Evolutionary conservation across 2,797 vertebrate genomes (phyloP).

Genomic region (Gypaetus barbatus): DNA sequence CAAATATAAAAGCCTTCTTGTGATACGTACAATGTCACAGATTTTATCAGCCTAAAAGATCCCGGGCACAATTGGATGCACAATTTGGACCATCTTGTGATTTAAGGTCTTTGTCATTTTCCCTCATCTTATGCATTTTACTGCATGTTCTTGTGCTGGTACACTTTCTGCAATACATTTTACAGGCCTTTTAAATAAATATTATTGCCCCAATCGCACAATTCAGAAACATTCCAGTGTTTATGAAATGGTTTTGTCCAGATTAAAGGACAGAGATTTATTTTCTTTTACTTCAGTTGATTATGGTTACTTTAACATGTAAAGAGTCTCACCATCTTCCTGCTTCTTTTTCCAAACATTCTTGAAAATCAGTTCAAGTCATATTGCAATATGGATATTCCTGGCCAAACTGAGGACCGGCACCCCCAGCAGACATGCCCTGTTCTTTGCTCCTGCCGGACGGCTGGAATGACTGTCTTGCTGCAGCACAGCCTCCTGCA

Average conservation of each 20-base stretch:
- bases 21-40: background rate
- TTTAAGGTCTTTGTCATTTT: conserved; percentile 6
- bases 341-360: background rate
- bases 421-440: background rate
- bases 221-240: background rate
- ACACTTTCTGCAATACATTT: background rate
- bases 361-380: background rate
- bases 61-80: background rate
- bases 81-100: background rate
- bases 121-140: background rate
- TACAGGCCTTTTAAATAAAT: background rate
- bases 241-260: background rate
- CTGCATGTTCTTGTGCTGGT: background rate
- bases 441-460: rapidly evolving
- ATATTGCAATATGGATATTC: background rate
- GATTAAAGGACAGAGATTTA: background rate
- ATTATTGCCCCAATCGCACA: background rate
- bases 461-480: background rate
- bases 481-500: rapidly evolving
- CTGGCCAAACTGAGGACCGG: rapidly evolving
- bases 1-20: background rate
- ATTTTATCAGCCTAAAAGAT: background rate
- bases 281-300: background rate
- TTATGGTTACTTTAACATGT: background rate
- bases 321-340: background rate